Evolutionary conservation across 2,797 vertebrate genomes (phyloP).

Genomic region (Acanthis flammea): DNA sequence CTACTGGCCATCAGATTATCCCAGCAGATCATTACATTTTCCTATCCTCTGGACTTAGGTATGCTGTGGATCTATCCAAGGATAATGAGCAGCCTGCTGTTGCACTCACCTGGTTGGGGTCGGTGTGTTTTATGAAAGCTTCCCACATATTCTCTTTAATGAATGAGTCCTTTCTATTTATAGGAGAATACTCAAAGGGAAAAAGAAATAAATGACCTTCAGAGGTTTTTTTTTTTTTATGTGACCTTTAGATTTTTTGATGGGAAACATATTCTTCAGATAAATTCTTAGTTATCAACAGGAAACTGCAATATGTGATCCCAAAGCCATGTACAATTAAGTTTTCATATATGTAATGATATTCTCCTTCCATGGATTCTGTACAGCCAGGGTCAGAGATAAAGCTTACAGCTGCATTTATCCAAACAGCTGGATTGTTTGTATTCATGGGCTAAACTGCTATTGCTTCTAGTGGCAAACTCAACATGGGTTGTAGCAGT

Average conservation of each 20-base stretch:
- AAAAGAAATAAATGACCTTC: neutral
- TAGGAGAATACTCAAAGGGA: neutral
- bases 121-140: constrained; percentile 11
- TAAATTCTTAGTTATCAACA: neutral
- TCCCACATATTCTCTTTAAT: constrained; percentile 31
- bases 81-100: constrained; percentile 61
- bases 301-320: neutral
- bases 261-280: neutral
- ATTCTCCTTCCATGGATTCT: neutral
- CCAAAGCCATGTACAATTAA: neutral
- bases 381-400: neutral
- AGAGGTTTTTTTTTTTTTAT: neutral
- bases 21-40: constrained; percentile 63
- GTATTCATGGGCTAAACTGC: neutral
- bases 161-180: constrained; percentile 19
- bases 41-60: neutral
- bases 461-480: neutral
- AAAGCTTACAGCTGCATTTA: constrained; percentile 35
- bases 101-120: constrained; percentile 51
- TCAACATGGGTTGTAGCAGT: neutral
- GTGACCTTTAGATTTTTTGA: neutral
- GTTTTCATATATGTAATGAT: neutral
- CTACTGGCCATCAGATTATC: constrained; percentile 55
- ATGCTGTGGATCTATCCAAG: constrained; percentile 13
- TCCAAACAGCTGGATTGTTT: constrained; percentile 12